Evolutionary conservation across 2,888 invertebrate species (phyloP).

Genomic region (Drosophila phalerata): DNA sequence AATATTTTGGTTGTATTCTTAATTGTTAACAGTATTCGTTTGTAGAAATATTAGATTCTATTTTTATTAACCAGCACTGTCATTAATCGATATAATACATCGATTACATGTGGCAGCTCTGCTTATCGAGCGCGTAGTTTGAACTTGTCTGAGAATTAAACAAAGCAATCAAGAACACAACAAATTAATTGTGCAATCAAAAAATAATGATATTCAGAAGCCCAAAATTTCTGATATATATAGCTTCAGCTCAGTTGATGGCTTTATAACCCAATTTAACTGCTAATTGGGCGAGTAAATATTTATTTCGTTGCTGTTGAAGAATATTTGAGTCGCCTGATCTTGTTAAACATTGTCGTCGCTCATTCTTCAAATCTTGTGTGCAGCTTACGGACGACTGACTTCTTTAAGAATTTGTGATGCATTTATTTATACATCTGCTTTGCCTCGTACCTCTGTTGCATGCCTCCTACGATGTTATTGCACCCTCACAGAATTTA

Average conservation of each 20-base stretch:
- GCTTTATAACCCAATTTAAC: slow-evolving; percentile 57
- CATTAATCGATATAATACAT: background rate
- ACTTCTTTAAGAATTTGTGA: background rate
- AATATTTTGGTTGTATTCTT: background rate
- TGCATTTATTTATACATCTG: slow-evolving; percentile 28
- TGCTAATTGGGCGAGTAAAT: slow-evolving; percentile 50
- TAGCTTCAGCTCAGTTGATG: slow-evolving; percentile 14
- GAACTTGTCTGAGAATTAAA: background rate
- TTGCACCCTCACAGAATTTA: slow-evolving; percentile 49
- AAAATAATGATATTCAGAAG: background rate
- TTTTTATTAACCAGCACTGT: slow-evolving; percentile 4
- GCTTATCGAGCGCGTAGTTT: slow-evolving; percentile 7
- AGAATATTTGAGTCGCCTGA: slow-evolving; percentile 4
- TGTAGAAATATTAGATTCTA: background rate
- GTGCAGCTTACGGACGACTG: slow-evolving; percentile 9
- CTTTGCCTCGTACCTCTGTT: slow-evolving; percentile 30
- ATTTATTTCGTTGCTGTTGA: slow-evolving; percentile 16
- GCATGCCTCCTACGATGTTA: slow-evolving; percentile 38
- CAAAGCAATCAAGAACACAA: background rate
- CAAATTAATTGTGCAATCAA: slow-evolving; percentile 23
- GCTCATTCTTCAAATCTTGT: slow-evolving; percentile 28
- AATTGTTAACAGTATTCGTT: slow-evolving; percentile 9
- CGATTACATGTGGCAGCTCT: slow-evolving; percentile 15
- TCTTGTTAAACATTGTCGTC: background rate
- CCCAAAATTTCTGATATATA: background rate